Evolutionary conservation across 2,797 vertebrate species (phyloP), one percentile per base, ranked within the genome.

Genomic region (Lutjanus campechanus): DNA sequence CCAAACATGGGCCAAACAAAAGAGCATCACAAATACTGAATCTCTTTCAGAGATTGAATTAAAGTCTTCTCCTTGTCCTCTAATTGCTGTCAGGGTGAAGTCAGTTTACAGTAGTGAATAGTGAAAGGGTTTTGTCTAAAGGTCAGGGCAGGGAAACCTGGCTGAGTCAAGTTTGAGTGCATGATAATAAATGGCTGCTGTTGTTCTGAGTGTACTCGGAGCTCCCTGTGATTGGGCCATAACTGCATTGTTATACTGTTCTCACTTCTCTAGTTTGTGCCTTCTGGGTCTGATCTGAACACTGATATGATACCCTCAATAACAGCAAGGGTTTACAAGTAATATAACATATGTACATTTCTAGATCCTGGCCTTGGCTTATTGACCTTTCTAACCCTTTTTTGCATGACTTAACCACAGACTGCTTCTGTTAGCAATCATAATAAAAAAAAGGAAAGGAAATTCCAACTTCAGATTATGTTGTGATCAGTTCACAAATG

Each of bases 21-120:
- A 84, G 66, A 79, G 61, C 58, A 50, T 20, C 20, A 19, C 13
- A 69, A 61, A 81, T 86, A 86, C 84, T 76, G n/a, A 62, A 85
- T 90, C 73, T 88, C 83, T 68, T 47, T 64, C 55, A 43, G n/a
- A 75, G 79, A 88, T 20, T 79, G 20, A 88, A 88, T 86, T 76
- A 82, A 86, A 83, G 40, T 78, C 65, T 51, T 77, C 73, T 69
- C 51, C 47, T 43, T 76, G 66, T 82, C 73, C 67, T 55, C 62
- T 83, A 82, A 85, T 90, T 88, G 74, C 73, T 73, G 64, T 71
- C 70, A 58, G 82, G 63, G 22, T 69, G 79, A 86, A 89, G 75
- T 82, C 69, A 68, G 74, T 81, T 81, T 76, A 68, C 70, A 44
- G 65, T 73, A 73, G 71, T 79, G 70, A 83, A 83, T 44, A 69